Percentiles rank a stretch among this genome's conserved stretches.
Evolutionary conservation across 2,113 vertebrate genomes (phyloP).

Genomic region (Muntiacus muntjak): DNA sequence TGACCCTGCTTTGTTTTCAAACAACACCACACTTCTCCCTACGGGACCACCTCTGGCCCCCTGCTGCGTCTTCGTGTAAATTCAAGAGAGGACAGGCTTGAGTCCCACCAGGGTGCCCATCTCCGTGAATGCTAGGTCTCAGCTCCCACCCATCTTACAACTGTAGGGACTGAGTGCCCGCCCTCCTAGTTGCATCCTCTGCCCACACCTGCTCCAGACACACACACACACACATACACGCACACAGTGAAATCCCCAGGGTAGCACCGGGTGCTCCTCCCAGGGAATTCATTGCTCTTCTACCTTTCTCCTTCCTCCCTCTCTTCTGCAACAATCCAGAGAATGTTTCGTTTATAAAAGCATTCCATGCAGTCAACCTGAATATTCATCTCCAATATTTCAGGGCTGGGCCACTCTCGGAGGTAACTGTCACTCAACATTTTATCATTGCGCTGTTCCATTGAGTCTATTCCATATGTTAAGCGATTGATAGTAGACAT

Average conservation of each 20-base stretch:
- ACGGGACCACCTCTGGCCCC: neutral
- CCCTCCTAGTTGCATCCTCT: neutral
- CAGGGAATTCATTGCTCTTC: neutral
- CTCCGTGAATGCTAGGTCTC: neutral
- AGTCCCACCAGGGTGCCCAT: neutral
- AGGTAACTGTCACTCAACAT: neutral
- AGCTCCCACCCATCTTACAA: neutral
- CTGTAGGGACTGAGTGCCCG: neutral
- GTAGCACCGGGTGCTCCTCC: neutral
- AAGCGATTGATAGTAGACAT: neutral
- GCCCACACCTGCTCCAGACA: neutral
- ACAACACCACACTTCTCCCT: neutral
- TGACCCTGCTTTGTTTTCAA: neutral
- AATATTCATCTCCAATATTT: neutral
- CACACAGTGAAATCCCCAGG: neutral
- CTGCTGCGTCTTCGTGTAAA: neutral
- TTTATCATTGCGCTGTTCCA: neutral
- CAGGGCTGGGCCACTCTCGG: neutral
- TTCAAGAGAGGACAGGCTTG: neutral
- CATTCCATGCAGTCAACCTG: neutral
- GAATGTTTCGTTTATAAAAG: neutral
- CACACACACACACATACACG: accelerated
- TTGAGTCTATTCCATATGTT: neutral
- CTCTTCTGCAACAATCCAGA: neutral
- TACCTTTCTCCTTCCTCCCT: neutral